These are phyloP conservation scores for Lycopodina hypogea DNA, from an alignment of 37 sponge, comb jelly and placozoan species.

Conservation along the genomic window DNA sequence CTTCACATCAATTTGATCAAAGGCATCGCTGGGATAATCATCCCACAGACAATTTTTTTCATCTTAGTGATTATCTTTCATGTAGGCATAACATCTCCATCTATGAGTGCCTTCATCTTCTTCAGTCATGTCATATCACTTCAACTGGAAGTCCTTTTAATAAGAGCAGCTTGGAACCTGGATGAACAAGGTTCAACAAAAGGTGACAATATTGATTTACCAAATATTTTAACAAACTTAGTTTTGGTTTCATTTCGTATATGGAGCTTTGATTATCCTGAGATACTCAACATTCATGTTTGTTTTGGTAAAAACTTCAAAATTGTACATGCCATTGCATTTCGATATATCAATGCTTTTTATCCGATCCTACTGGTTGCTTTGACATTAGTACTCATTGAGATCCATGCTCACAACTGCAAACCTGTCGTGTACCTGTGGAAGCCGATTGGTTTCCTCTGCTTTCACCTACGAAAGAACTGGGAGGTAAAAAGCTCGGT, in stretches of 20 bases:
- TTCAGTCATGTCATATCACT: slow-evolving; percentile 36
- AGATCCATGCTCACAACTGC: slow-evolving; percentile 42
- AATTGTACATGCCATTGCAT: slow-evolving; percentile 19
- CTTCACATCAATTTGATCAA: background rate
- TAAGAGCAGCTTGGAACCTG: slow-evolving; percentile 2
- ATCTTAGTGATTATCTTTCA: slow-evolving; percentile 15
- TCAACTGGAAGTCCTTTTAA: background rate
- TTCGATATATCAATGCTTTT: slow-evolving; percentile 30
- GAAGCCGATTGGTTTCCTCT: slow-evolving; percentile 38
- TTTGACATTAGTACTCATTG: slow-evolving; percentile 9
- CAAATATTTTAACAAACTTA: background rate
- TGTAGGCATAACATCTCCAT: slow-evolving; percentile 21
- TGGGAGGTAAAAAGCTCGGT: slow-evolving; percentile 46
- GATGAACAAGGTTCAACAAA: background rate
- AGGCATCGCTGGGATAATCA: background rate
- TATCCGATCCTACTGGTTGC: slow-evolving; percentile 24
- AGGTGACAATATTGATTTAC: too few relatives aligned
- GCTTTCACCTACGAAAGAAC: slow-evolving; percentile 24
- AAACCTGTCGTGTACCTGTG: slow-evolving; percentile 30
- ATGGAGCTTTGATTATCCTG: slow-evolving; percentile 42
- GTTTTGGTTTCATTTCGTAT: slow-evolving; percentile 13
- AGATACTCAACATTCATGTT: background rate
- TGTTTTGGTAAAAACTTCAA: slow-evolving; percentile 17
- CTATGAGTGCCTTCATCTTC: slow-evolving; percentile 32
- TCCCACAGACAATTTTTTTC: slow-evolving; percentile 22